A percentile compares a stretch with the other conserved stretches of the same genome.
Evolutionary conservation across 2,113 vertebrate genomes (phyloP).

Genomic region (Camarhynchus parvulus): DNA sequence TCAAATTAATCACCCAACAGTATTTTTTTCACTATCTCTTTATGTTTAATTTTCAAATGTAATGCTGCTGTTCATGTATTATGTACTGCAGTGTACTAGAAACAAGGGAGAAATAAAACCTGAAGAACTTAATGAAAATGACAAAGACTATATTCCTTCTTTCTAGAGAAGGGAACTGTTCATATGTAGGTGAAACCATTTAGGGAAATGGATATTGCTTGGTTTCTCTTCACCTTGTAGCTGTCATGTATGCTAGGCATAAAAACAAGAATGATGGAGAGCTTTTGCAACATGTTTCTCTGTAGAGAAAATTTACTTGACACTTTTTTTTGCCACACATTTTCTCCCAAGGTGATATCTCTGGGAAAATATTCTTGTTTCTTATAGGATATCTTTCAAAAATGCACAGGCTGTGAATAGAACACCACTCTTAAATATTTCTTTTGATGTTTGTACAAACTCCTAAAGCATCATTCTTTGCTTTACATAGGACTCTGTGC

Average conservation of each 20-base stretch:
- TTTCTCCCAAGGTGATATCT: not conserved
- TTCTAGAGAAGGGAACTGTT: not conserved
- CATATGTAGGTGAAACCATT: not conserved
- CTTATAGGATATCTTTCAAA: not conserved
- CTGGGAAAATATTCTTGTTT: not conserved
- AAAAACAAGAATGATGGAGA: not conserved
- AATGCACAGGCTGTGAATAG: not conserved
- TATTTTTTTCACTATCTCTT: not conserved
- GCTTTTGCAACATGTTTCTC: not conserved
- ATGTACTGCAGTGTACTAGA: not conserved
- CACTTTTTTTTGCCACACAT: not conserved
- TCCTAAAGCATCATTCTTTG: not conserved
- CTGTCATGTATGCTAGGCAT: not conserved
- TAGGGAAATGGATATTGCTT: not conserved
- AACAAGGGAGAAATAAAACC: not conserved
- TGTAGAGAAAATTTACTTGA: not conserved
- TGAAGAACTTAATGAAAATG: not conserved
- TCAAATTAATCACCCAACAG: not conserved
- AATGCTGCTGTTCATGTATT: not conserved
- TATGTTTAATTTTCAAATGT: not conserved
- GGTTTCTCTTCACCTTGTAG: not conserved
- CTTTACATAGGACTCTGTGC: not conserved
- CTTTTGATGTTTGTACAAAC: not conserved
- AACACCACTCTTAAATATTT: not conserved
- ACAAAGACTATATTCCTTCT: not conserved